These are phyloP conservation scores for Sparidentex hasta DNA, from an alignment of 2,797 vertebrate genomes.

Conservation along the genomic window DNA sequence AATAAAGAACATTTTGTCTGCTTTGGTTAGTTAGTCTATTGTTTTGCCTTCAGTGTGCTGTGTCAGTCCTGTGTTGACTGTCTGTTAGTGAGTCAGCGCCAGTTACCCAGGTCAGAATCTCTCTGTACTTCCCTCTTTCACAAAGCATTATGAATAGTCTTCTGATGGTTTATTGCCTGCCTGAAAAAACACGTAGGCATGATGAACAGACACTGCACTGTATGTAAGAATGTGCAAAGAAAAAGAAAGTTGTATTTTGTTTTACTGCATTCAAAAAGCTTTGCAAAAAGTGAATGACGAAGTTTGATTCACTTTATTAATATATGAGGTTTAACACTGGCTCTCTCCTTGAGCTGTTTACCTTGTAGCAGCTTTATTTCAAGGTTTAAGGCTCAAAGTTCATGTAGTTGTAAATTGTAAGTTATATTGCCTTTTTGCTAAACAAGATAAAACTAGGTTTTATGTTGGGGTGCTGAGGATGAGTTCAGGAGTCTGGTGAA, in stretches of 20 bases:
- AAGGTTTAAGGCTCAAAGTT: no score
- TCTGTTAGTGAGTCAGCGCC: constrained; percentile 24
- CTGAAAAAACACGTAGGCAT: neutral
- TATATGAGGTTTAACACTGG: neutral
- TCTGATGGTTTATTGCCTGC: neutral
- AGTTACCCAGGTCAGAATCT: constrained; percentile 29
- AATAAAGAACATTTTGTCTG: constrained; percentile 7
- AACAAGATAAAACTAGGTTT: no score
- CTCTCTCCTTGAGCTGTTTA: neutral
- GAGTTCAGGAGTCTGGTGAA: no score
- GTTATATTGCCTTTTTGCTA: no score
- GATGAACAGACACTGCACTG: neutral
- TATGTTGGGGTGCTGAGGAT: no score
- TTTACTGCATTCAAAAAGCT: neutral
- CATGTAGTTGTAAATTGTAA: no score
- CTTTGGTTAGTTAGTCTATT: neutral
- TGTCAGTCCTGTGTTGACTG: constrained; percentile 23
- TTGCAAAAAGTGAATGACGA: neutral
- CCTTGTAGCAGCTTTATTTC: neutral
- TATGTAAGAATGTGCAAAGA: neutral
- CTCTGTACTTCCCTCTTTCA: neutral
- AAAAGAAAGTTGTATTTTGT: neutral
- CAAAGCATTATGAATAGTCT: neutral
- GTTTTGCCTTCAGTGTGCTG: neutral
- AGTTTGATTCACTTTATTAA: neutral